These are phyloP conservation scores for Erebia epiphron DNA, from an alignment of 2,888 invertebrate genomes.

Conservation along the genomic window DNA sequence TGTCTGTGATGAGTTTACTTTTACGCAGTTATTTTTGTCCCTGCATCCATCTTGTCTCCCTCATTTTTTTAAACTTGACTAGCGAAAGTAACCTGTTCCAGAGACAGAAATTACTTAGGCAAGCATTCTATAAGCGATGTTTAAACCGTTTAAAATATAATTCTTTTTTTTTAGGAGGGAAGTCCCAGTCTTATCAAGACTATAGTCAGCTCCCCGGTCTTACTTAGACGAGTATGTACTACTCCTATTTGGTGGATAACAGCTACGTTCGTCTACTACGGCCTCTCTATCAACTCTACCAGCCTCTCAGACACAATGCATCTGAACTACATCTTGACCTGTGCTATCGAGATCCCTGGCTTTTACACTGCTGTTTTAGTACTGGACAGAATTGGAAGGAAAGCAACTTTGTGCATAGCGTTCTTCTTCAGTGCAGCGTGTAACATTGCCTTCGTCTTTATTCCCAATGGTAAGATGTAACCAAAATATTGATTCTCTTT, in stretches of 20 bases:
- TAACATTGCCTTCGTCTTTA: conserved; percentile 66
- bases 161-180: conserved; percentile 29
- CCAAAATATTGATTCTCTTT: too few relatives aligned
- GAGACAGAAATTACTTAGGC: too few relatives aligned
- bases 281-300: conserved; percentile 89
- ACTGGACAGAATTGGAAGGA: conserved; percentile 85
- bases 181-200: conserved; percentile 47
- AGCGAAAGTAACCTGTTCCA: too few relatives aligned
- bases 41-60: too few relatives aligned
- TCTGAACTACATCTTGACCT: conserved; percentile 86
- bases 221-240: conserved; percentile 82
- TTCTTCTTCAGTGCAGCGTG: conserved; percentile 83
- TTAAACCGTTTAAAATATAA: neutral
- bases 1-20: too few relatives aligned
- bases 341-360: conserved; percentile 88
- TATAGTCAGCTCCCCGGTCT: conserved; percentile 36
- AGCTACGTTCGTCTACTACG: conserved; percentile 90
- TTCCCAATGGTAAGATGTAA: conserved; percentile 76
- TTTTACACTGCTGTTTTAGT: conserved; percentile 84
- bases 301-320: conserved; percentile 88
- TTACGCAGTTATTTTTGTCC: too few relatives aligned
- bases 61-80: too few relatives aligned
- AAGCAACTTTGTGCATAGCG: conserved; percentile 81
- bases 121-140: too few relatives aligned
- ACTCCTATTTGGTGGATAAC: conserved; percentile 91